phyloP scores from a whole-genome alignment of 2,113 vertebrate genomes.

The Passer montanus region DNA sequence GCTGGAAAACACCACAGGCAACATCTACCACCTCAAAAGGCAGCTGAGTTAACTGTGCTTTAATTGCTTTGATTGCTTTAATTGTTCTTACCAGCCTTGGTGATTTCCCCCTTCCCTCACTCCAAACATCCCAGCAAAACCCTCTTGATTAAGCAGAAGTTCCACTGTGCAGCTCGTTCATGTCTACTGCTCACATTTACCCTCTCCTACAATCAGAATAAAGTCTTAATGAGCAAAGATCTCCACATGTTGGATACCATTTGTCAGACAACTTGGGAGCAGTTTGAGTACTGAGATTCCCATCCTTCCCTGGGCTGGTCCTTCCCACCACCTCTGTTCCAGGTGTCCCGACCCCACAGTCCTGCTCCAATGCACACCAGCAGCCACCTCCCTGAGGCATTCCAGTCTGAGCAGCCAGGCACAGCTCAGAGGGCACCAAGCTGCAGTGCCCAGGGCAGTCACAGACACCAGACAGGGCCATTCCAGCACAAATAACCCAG shows the following conservation, averaged over 20 bases:
- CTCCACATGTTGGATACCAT: neutral
- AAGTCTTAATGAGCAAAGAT: neutral
- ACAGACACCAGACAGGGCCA: neutral
- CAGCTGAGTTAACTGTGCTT: neutral
- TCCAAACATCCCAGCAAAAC: neutral
- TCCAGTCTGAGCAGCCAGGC: neutral
- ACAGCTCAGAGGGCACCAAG: neutral
- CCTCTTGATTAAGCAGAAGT: neutral
- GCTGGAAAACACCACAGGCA: neutral
- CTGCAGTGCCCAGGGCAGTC: neutral
- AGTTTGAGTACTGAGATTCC: neutral
- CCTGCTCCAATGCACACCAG: neutral
- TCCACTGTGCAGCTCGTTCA: neutral
- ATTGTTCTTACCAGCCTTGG: neutral
- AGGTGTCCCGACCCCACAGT: rapidly evolving
- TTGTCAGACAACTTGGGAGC: neutral
- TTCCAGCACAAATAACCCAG: neutral
- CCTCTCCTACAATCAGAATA: neutral
- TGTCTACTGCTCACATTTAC: neutral
- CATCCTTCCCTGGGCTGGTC: neutral
- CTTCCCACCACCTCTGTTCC: rapidly evolving
- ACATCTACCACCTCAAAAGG: neutral
- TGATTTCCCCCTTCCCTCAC: neutral
- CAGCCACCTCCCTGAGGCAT: neutral
- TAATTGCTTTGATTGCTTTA: neutral